Evolutionary conservation across 2,888 invertebrate species (phyloP).

Genomic region (Galeopsomyia nigrocyanea): DNA sequence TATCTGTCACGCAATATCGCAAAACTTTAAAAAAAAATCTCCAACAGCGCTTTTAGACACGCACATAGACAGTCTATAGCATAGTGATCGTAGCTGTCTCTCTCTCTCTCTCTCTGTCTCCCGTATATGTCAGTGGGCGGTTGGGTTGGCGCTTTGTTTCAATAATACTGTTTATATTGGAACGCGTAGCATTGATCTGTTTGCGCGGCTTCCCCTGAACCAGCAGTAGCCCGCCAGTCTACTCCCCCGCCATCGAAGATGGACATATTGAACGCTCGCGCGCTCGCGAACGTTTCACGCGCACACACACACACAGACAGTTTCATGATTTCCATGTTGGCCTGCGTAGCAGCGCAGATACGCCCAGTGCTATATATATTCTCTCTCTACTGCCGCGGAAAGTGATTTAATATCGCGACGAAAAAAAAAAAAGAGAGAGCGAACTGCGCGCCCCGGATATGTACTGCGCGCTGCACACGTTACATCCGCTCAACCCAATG

Average conservation of each 20-base stretch:
- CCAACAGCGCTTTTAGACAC: no score
- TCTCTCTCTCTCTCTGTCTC: conserved; percentile 54
- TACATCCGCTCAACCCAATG: background rate
- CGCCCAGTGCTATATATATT: conserved; percentile 24
- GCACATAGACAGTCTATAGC: no score
- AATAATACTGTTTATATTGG: conserved; percentile 70
- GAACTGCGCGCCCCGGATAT: no score
- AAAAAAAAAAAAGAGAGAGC: background rate
- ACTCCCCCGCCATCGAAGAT: conserved; percentile 62
- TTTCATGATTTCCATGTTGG: conserved; percentile 52
- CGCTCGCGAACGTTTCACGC: background rate
- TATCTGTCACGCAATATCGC: no score
- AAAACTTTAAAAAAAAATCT: no score
- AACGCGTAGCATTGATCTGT: conserved; percentile 69
- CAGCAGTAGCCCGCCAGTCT: conserved; percentile 47
- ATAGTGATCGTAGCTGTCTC: conserved; percentile 46
- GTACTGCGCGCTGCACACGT: background rate
- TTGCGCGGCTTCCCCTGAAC: conserved; percentile 59
- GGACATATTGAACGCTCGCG: conserved; percentile 63
- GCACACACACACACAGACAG: conserved; percentile 34
- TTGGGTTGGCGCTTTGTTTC: conserved; percentile 64
- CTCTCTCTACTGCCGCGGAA: conserved; percentile 21
- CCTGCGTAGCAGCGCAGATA: conserved; percentile 22
- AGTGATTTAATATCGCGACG: conserved; percentile 44
- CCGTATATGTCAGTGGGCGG: conserved; percentile 51